phyloP scores from a whole-genome alignment of 2,888 invertebrate genomes.

The Xylocampa areola region DNA sequence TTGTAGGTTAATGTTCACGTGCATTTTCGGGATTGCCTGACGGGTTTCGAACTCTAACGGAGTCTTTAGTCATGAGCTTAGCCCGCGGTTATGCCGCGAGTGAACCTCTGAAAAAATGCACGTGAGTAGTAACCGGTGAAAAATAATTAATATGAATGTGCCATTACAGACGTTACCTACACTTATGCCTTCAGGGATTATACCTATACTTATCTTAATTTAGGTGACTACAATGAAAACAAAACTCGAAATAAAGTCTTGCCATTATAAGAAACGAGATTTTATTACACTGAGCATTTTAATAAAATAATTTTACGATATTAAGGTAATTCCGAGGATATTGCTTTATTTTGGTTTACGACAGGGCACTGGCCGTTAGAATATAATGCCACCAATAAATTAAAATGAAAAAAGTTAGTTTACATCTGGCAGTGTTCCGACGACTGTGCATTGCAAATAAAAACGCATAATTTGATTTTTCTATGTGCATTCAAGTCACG shows the following conservation, averaged over 20 bases:
- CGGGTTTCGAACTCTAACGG: no score
- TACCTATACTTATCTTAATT: no score
- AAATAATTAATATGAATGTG: no score
- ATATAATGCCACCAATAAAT: slow-evolving; percentile 33
- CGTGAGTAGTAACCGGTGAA: no score
- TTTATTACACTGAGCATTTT: slow-evolving; percentile 44
- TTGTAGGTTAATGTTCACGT: no score
- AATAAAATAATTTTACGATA: slow-evolving; percentile 56
- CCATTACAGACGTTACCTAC: no score
- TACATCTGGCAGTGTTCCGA: slow-evolving; percentile 10
- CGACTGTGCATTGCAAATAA: slow-evolving; percentile 9
- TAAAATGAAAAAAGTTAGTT: slow-evolving; percentile 33
- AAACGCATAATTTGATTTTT: neutral
- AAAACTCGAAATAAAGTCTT: slow-evolving; percentile 8
- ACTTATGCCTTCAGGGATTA: no score
- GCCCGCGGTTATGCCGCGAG: no score
- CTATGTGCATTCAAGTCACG: neutral
- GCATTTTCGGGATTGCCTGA: no score
- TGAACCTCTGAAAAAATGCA: no score
- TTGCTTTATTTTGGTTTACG: slow-evolving; percentile 54
- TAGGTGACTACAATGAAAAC: slow-evolving; percentile 1
- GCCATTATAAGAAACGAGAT: slow-evolving; percentile 1
- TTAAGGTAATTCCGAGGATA: slow-evolving; percentile 44
- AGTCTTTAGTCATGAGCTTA: no score
- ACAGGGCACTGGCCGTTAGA: slow-evolving; percentile 22